Percentiles rank a stretch among this genome's conserved stretches.
Evolutionary conservation across 2,113 vertebrate species (phyloP).

Genomic region (Terrapene triunguis): DNA sequence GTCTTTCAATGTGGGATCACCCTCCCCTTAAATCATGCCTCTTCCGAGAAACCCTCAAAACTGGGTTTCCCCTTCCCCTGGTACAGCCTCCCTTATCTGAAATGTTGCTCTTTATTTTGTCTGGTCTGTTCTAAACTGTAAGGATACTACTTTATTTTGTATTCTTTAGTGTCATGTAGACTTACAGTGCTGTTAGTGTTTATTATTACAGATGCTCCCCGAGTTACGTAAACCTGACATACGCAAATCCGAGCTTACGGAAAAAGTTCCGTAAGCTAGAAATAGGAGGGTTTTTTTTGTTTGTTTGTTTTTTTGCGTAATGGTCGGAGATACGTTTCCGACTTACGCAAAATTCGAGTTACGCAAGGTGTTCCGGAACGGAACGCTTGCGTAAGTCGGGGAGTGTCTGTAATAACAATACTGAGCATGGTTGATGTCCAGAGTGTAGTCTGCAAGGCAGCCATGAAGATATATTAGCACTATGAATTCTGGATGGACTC

Average conservation of each 20-base stretch:
- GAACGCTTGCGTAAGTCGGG: too few species aligned
- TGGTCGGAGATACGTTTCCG: too few species aligned
- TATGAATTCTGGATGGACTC: not conserved
- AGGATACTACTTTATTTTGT: not conserved
- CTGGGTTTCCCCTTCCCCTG: not conserved
- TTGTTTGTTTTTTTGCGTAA: too few species aligned
- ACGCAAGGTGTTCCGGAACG: too few species aligned
- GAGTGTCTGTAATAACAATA: not conserved
- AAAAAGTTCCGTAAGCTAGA: too few species aligned
- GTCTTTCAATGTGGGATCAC: not conserved
- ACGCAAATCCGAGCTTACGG: too few species aligned
- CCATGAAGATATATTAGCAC: not conserved
- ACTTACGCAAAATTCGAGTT: too few species aligned
- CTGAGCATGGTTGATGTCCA: rapidly evolving
- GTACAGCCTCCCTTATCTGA: not conserved
- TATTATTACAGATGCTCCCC: not conserved
- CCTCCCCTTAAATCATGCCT: not conserved
- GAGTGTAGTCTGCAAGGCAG: rapidly evolving
- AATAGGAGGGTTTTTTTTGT: too few species aligned
- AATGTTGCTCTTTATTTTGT: not conserved
- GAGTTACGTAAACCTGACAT: too few species aligned
- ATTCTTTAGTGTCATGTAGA: not conserved
- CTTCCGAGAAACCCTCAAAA: not conserved
- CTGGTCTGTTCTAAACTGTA: not conserved
- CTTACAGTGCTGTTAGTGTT: rapidly evolving